These are phyloP conservation scores for Papilio polyxenes DNA, from an alignment of 1,140 invertebrate genomes.

Conservation along the genomic window DNA sequence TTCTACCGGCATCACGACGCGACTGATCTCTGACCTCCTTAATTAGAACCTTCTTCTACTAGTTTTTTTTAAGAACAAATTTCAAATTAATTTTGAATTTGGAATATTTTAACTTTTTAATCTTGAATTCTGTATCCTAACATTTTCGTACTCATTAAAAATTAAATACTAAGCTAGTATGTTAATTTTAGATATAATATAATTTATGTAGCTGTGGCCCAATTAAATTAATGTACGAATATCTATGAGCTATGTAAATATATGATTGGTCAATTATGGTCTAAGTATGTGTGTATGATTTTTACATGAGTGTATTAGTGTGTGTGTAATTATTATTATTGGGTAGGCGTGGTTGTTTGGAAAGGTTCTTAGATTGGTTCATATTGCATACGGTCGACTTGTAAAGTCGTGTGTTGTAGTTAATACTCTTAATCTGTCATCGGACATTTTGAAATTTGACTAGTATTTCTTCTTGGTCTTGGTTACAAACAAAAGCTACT, in stretches of 20 bases:
- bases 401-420: conserved; percentile 51
- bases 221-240: not conserved
- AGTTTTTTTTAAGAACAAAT: conserved; percentile 32
- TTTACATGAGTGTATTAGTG: conserved; percentile 46
- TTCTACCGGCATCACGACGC: conserved; percentile 57
- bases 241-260: not conserved
- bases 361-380: conserved; percentile 52
- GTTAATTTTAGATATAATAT: not conserved
- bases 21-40: conserved; percentile 61
- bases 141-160: not conserved
- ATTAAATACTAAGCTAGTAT: not conserved
- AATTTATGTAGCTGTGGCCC: not conserved
- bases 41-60: conserved; percentile 50
- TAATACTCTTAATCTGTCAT: conserved; percentile 34
- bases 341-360: conserved; percentile 59
- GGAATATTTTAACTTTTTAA: conserved; percentile 38
- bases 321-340: conserved; percentile 67
- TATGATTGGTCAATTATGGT: conserved; percentile 35
- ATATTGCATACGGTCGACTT: conserved; percentile 48
- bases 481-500: no score
- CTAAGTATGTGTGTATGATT: conserved; percentile 42
- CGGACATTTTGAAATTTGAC: conserved; percentile 9
- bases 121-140: no score
- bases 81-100: conserved; percentile 37
- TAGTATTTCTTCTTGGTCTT: not conserved